phyloP scores from a whole-genome alignment of 1,140 invertebrate species.

The Drosophila bifasciata region DNA sequence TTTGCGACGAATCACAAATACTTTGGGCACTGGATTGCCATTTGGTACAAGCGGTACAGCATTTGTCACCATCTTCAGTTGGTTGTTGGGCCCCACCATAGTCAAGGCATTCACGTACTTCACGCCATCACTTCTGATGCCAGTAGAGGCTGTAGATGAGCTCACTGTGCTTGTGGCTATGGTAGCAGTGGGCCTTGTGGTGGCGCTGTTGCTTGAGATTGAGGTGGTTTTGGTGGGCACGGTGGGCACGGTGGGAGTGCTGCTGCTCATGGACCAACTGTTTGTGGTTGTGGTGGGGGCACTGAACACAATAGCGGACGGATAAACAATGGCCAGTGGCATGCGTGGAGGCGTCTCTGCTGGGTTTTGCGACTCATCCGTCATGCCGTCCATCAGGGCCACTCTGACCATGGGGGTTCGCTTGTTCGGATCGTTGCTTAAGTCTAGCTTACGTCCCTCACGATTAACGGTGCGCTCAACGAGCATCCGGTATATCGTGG shows the following conservation, averaged over 20 bases:
- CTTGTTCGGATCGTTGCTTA: neutral
- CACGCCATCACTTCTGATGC: no score
- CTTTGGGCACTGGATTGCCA: no score
- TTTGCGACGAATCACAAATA: no score
- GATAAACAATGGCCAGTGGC: slow-evolving; percentile 61
- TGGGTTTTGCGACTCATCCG: neutral
- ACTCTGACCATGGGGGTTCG: neutral
- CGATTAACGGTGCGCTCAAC: neutral
- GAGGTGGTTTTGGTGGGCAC: no score
- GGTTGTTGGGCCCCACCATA: no score
- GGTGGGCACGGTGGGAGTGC: no score
- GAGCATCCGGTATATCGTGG: slow-evolving; percentile 33
- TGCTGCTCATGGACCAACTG: no score
- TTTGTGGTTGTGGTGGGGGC: neutral
- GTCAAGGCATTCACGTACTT: no score
- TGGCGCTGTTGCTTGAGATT: neutral
- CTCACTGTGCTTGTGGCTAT: no score
- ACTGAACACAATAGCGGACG: neutral
- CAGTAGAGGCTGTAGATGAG: no score
- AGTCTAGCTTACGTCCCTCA: neutral
- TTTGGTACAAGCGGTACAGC: no score
- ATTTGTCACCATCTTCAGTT: no score
- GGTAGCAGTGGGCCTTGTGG: neutral
- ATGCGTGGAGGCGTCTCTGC: slow-evolving; percentile 14
- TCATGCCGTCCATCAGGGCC: neutral